phyloP scores from a whole-genome alignment of 2,797 vertebrate species.

The Remorina albescens region DNA sequence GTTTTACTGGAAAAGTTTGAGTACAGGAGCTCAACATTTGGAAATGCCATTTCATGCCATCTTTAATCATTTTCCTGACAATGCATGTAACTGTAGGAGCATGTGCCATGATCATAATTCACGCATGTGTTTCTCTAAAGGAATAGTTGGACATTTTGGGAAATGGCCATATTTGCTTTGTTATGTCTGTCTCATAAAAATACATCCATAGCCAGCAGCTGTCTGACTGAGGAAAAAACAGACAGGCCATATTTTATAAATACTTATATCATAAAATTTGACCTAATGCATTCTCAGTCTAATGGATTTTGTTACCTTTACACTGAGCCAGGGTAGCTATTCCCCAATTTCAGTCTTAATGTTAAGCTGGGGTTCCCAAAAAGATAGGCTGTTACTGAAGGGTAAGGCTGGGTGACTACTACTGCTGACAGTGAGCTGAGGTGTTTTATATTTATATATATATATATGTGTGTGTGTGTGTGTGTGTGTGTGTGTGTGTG shows the following conservation, averaged over 20 bases:
- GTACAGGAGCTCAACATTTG: not conserved
- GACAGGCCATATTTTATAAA: not conserved
- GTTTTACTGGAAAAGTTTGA: slow-evolving; percentile 40
- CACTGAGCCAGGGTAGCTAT: not conserved
- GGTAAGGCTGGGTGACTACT: slow-evolving; percentile 5
- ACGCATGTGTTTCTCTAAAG: not conserved
- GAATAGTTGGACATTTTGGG: not conserved
- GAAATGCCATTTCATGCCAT: not conserved
- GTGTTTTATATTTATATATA: not conserved
- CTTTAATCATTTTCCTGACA: not conserved
- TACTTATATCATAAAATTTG: not conserved
- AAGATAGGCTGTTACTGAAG: not conserved
- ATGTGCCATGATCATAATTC: slow-evolving; percentile 1
- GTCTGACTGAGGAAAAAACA: not conserved
- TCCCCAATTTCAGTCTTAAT: not conserved
- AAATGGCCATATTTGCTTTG: not conserved
- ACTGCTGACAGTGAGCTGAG: slow-evolving; percentile 9
- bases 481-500: too few species aligned
- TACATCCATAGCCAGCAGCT: not conserved
- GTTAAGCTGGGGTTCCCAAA: not conserved
- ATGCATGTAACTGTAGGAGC: not conserved
- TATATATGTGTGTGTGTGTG: too few species aligned
- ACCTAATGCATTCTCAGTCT: not conserved
- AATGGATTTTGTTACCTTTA: not conserved
- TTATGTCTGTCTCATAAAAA: not conserved